Evolutionary conservation across 2,888 invertebrate species (phyloP).

Genomic region (Synanthedon formicaeformis): DNA sequence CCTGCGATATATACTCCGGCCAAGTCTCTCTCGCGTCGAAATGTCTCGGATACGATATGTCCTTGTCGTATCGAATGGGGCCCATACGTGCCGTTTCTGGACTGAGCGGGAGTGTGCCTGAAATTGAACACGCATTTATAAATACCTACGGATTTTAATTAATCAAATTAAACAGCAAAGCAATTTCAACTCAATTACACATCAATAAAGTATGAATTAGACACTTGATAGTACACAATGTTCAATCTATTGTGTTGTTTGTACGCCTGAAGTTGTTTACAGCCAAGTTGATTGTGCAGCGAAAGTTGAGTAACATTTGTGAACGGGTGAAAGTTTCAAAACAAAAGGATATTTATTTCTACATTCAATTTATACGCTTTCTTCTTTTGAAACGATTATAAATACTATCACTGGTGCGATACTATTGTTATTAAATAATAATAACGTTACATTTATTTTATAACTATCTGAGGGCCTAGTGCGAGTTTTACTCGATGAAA

Average conservation of each 20-base stretch:
- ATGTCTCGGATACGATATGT: slow-evolving; percentile 70
- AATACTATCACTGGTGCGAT: too few species aligned
- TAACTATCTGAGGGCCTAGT: too few species aligned
- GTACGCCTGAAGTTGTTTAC: too few species aligned
- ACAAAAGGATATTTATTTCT: neutral
- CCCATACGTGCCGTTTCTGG: slow-evolving; percentile 67
- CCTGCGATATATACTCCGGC: slow-evolving; percentile 77
- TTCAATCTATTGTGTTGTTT: too few species aligned
- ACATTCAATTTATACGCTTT: too few species aligned
- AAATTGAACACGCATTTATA: slow-evolving; percentile 1
- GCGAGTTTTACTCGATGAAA: too few species aligned
- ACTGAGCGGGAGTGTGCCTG: slow-evolving; percentile 68
- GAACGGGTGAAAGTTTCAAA: neutral
- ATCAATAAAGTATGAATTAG: too few species aligned
- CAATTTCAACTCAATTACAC: neutral
- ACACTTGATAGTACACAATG: too few species aligned
- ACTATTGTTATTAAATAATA: too few species aligned
- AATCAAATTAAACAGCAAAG: neutral
- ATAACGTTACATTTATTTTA: too few species aligned
- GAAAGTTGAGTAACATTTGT: neutral
- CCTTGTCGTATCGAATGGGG: slow-evolving; percentile 72
- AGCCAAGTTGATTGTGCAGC: neutral
- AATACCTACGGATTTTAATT: neutral
- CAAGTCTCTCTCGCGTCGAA: slow-evolving; percentile 86
- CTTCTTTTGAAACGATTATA: too few species aligned